These are phyloP conservation scores for Drosophila nigromelanica DNA, from an alignment of 1,140 invertebrate species.

Conservation along the genomic window DNA sequence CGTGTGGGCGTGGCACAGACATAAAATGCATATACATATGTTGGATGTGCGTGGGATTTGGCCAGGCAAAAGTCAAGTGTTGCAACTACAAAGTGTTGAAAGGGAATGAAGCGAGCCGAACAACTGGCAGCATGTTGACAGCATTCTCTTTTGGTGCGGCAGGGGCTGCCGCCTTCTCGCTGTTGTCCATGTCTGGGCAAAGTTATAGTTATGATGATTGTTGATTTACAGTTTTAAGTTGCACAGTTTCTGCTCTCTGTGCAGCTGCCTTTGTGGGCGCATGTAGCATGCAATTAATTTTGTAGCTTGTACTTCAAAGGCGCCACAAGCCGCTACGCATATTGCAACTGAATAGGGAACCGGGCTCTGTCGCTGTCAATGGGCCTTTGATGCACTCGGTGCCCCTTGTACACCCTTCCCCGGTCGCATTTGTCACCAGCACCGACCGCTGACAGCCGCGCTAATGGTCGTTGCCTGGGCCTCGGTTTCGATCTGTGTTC, in stretches of 20 bases:
- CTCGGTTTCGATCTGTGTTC: conserved; percentile 53
- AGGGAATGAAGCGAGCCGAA: conserved; percentile 31
- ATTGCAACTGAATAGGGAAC: conserved; percentile 33
- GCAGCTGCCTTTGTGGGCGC: conserved; percentile 55
- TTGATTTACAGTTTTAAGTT: conserved; percentile 71
- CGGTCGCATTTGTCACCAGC: conserved; percentile 26
- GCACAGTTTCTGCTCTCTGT: conserved; percentile 9
- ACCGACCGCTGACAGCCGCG: conserved; percentile 50
- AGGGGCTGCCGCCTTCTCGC: not conserved
- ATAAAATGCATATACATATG: not conserved
- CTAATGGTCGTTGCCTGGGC: conserved; percentile 46
- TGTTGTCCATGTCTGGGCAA: conserved; percentile 33
- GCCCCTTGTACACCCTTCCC: not conserved
- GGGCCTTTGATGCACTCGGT: conserved; percentile 63
- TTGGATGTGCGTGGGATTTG: conserved; percentile 51
- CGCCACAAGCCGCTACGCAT: conserved; percentile 63
- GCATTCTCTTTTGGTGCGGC: conserved; percentile 17
- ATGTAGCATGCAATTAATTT: conserved; percentile 77
- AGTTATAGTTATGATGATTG: conserved; percentile 81
- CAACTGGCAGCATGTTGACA: conserved; percentile 75
- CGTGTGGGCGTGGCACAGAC: conserved; percentile 33
- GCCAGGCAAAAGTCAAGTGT: conserved; percentile 71
- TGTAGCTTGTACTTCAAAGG: conserved; percentile 69
- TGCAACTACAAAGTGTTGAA: conserved; percentile 53
- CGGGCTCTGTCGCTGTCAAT: conserved; percentile 44